Conservation (phyloP, 2,797 vertebrate species). For the Merluccius polli region DNA sequence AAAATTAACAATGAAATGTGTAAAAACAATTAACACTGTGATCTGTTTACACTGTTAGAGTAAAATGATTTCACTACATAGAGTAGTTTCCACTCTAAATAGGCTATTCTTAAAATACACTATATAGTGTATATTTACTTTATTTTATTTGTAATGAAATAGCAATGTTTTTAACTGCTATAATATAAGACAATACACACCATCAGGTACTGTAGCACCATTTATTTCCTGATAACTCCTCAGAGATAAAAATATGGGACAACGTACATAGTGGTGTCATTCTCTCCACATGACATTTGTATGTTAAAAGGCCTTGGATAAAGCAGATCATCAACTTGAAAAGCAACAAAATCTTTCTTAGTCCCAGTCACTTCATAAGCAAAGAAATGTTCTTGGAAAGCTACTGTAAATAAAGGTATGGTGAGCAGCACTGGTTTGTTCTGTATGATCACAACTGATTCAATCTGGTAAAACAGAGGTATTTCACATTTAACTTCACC, state of each 20-base stretch:
- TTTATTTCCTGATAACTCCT: too few relatives aligned
- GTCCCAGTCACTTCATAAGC: conserved; percentile 32
- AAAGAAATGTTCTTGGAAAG: conserved; percentile 36
- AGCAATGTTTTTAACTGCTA: background rate
- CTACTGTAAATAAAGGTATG: conserved; percentile 24
- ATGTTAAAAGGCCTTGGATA: conserved; percentile 34
- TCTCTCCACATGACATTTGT: conserved; percentile 31
- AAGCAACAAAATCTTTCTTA: conserved; percentile 23
- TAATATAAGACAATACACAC: conserved; percentile 14
- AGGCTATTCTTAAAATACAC: too few relatives aligned
- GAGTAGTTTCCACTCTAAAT: background rate
- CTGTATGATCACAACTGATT: conserved; percentile 27
- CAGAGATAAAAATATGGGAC: conserved; percentile 34
- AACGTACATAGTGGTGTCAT: conserved; percentile 25
- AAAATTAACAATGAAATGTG: conserved; percentile 5
- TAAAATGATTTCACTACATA: background rate
- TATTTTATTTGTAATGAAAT: conserved; percentile 8
- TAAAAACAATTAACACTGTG: conserved; percentile 3
- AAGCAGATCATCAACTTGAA: conserved; percentile 24
- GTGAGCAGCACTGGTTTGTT: conserved; percentile 25
- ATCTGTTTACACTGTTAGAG: background rate
- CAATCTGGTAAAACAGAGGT: conserved; percentile 31
- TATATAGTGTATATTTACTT: background rate
- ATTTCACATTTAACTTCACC: conserved; percentile 25
- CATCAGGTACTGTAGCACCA: conserved; percentile 5